Evolutionary conservation across 2,888 invertebrate genomes (phyloP).

Genomic region (Carpatolechia fugitivella): DNA sequence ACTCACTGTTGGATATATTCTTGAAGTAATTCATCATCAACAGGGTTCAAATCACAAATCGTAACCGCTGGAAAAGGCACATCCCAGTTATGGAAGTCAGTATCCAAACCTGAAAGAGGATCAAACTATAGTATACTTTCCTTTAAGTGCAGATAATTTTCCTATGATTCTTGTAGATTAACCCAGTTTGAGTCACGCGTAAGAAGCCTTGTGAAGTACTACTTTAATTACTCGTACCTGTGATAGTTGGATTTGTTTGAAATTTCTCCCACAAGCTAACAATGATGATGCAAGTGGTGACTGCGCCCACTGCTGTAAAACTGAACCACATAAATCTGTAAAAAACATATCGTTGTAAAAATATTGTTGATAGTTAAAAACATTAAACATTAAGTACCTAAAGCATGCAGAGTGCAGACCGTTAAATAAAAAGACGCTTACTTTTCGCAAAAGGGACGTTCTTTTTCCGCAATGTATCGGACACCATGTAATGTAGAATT

Average conservation of each 20-base stretch:
- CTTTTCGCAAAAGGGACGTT: constrained; percentile 88
- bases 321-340: constrained; percentile 89
- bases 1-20: constrained; percentile 63
- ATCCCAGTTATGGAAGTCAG: constrained; percentile 89
- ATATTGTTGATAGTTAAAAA: neutral
- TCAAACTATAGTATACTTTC: too few relatives aligned
- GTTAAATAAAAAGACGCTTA: constrained; percentile 59
- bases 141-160: too few relatives aligned
- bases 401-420: too few relatives aligned
- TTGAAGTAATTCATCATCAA: constrained; percentile 69
- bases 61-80: constrained; percentile 87
- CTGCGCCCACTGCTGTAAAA: constrained; percentile 83
- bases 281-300: constrained; percentile 86
- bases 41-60: constrained; percentile 78
- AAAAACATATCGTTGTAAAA: neutral
- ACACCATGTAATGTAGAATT: constrained; percentile 89
- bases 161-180: too few relatives aligned
- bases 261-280: constrained; percentile 90
- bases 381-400: too few relatives aligned
- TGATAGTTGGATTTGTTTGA: constrained; percentile 90
- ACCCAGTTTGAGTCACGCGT: too few relatives aligned
- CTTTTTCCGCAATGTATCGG: constrained; percentile 86
- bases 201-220: too few relatives aligned
- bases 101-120: constrained; percentile 80
- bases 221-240: constrained; percentile 70